A percentile compares a stretch with the other conserved stretches of the same genome.
Conservation (phyloP, 2,888 invertebrate genomes). For the Notodonta ziczac region DNA sequence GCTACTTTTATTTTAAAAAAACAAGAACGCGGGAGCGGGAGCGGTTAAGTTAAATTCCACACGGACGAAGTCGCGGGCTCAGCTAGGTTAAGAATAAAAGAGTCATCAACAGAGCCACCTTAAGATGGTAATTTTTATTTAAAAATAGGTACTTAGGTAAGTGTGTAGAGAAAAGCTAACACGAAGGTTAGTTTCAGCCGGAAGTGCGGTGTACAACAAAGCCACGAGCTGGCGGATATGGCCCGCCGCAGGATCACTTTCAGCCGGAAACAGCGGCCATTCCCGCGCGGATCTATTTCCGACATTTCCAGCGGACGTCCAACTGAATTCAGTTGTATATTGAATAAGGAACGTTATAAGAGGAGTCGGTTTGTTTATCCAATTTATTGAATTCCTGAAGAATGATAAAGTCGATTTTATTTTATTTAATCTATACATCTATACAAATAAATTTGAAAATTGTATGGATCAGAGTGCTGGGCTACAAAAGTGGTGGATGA, state of each 20-base stretch:
- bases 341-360: slow-evolving; percentile 34
- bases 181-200: slow-evolving; percentile 28
- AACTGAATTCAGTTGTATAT: slow-evolving; percentile 48
- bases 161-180: neutral
- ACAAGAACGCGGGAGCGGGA: no score
- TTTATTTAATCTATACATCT: no score
- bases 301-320: slow-evolving; percentile 49
- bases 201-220: slow-evolving; percentile 51
- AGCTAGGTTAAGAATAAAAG: no score
- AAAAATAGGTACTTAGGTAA: neutral
- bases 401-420: neutral
- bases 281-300: slow-evolving; percentile 64
- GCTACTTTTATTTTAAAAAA: no score
- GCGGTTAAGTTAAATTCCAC: no score
- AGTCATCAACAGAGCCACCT: no score
- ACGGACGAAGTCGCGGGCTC: no score
- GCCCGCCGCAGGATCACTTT: slow-evolving; percentile 55
- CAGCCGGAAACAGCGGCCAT: slow-evolving; percentile 58
- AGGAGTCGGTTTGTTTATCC: slow-evolving; percentile 11
- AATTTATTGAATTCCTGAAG: neutral
- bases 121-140: no score
- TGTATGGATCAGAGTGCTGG: no score
- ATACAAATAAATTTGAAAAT: no score
- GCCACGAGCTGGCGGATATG: slow-evolving; percentile 51
- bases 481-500: no score